These are phyloP conservation scores for Salvelinus alpinus DNA, from an alignment of 2,113 vertebrate species.

Conservation along the genomic window DNA sequence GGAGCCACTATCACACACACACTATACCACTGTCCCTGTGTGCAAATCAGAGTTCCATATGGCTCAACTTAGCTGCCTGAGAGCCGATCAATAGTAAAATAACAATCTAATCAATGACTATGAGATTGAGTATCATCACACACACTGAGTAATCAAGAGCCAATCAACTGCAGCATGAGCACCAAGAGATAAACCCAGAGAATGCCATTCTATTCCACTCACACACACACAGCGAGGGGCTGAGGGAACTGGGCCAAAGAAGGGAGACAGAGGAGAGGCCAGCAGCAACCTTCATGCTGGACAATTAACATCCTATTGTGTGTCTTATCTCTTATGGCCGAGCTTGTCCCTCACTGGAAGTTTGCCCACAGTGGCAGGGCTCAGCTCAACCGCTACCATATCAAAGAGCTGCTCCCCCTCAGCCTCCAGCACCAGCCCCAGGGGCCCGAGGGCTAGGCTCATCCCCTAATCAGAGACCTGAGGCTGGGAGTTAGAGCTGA, in stretches of 20 bases:
- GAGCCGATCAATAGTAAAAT: constrained; percentile 36
- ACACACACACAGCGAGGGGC: too few species aligned
- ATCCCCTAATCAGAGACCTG: constrained; percentile 56
- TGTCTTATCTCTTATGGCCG: not conserved
- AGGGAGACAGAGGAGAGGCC: not conserved
- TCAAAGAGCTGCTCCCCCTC: constrained; percentile 16
- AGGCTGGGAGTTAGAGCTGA: constrained; percentile 53
- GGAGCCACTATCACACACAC: too few species aligned
- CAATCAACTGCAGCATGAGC: constrained; percentile 37
- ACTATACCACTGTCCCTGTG: constrained; percentile 1
- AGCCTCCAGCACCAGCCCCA: not conserved
- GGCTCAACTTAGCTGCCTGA: not conserved
- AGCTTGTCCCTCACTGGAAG: not conserved
- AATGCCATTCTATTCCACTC: not conserved
- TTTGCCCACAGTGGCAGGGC: not conserved
- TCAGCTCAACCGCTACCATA: not conserved
- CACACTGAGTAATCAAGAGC: constrained; percentile 29
- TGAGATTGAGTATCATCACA: constrained; percentile 1
- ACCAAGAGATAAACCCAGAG: constrained; percentile 16
- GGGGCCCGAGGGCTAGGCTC: constrained; percentile 6
- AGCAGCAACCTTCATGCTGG: not conserved
- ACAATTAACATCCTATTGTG: constrained; percentile 2
- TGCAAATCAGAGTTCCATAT: not conserved
- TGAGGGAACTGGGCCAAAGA: not conserved
- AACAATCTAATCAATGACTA: constrained; percentile 3